Conservation (phyloP, 2,888 invertebrate species). For the Petrolisthes manimaculis region DNA sequence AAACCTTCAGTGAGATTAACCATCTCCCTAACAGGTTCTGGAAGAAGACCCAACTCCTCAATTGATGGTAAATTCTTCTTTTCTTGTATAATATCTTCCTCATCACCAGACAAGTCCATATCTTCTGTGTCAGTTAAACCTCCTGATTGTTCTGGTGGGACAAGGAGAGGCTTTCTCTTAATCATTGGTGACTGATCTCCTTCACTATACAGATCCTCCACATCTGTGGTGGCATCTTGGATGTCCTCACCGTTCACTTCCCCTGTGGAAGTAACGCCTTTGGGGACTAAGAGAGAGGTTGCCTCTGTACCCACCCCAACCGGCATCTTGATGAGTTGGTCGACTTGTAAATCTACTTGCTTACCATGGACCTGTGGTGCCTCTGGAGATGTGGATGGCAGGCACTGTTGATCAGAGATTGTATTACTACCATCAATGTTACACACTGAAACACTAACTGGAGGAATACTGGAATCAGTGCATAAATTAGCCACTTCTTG, state of each 20-base stretch:
- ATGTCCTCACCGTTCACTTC: conserved; percentile 53
- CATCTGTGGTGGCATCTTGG: conserved; percentile 55
- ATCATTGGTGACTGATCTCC: conserved; percentile 42
- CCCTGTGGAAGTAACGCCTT: conserved; percentile 29
- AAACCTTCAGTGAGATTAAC: conserved; percentile 60
- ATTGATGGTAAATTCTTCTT: conserved; percentile 39
- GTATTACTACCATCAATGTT: conserved; percentile 32
- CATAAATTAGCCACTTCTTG: conserved; percentile 34
- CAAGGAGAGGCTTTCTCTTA: conserved; percentile 33
- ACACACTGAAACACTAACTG: neutral
- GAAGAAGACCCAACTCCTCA: conserved; percentile 47
- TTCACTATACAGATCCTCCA: conserved; percentile 59
- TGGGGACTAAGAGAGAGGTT: conserved; percentile 25
- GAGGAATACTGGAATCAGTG: conserved; percentile 50
- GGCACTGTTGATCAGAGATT: conserved; percentile 46
- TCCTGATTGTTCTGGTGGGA: conserved; percentile 32
- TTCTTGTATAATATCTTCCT: conserved; percentile 51
- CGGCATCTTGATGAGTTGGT: conserved; percentile 42
- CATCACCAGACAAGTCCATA: conserved; percentile 55
- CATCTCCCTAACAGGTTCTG: conserved; percentile 39
- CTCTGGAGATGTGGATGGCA: conserved; percentile 18
- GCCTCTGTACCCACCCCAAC: conserved; percentile 41
- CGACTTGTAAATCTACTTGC: neutral
- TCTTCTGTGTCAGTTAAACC: conserved; percentile 57
- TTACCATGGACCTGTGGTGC: conserved; percentile 5